Percentiles rank a stretch among this genome's conserved stretches.
These are phyloP conservation scores for Diadophis punctatus DNA, from an alignment of 2,113 vertebrate genomes.

Conservation along the genomic window DNA sequence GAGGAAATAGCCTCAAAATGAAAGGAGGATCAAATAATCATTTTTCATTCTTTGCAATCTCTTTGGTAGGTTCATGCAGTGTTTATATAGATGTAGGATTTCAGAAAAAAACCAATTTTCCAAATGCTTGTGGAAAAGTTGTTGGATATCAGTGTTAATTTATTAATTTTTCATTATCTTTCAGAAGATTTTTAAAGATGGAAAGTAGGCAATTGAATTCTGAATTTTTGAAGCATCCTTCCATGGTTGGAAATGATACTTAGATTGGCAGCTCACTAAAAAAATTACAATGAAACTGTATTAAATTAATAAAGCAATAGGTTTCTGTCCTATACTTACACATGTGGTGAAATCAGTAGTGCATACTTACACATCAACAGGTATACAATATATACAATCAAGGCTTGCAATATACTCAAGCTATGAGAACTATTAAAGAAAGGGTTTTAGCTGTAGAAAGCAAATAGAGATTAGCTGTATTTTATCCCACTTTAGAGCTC, in stretches of 20 bases:
- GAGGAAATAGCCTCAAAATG: background rate
- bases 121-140: background rate
- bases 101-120: background rate
- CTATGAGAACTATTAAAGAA: background rate
- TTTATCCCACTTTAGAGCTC: background rate
- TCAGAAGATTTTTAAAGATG: background rate
- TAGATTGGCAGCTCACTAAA: background rate
- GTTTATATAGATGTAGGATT: background rate
- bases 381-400: background rate
- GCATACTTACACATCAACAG: background rate
- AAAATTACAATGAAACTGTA: background rate
- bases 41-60: background rate
- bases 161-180: background rate
- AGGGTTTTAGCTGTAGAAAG: background rate
- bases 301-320: background rate
- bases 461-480: background rate
- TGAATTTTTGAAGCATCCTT: background rate
- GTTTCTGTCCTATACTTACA: background rate
- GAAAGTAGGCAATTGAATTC: background rate
- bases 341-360: background rate
- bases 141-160: background rate
- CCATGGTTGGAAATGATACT: background rate
- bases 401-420: background rate
- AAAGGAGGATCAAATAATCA: background rate
- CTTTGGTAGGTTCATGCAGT: background rate